Evolutionary conservation across 2,113 vertebrate genomes (phyloP).

Genomic region (Bubo scandiacus): DNA sequence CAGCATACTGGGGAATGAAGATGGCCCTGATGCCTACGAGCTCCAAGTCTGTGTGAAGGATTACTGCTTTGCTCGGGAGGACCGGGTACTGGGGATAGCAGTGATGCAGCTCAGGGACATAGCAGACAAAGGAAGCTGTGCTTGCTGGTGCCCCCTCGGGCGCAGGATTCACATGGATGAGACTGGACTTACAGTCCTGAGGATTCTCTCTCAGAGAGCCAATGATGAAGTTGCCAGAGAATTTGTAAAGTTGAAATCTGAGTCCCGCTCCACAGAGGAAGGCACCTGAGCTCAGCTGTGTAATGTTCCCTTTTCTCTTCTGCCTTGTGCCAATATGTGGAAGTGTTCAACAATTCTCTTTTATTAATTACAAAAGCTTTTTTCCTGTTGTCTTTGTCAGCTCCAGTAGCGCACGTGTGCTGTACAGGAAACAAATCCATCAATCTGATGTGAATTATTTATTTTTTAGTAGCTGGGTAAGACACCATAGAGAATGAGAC

Average conservation of each 20-base stretch:
- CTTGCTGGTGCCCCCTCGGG: constrained; percentile 94
- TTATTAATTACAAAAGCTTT: constrained; percentile 27
- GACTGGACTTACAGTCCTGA: constrained; percentile 91
- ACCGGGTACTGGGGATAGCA: constrained; percentile 88
- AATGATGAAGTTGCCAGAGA: constrained; percentile 96
- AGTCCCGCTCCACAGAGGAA: constrained; percentile 91
- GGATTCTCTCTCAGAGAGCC: constrained; percentile 97
- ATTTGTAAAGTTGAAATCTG: constrained; percentile 95
- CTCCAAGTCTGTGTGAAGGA: constrained; percentile 96
- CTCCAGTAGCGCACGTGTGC: constrained; percentile 24
- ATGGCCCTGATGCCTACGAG: constrained; percentile 92
- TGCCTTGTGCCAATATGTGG: constrained; percentile 63
- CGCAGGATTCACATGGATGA: constrained; percentile 92
- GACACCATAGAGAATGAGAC: constrained; percentile 43
- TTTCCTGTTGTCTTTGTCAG: constrained; percentile 53
- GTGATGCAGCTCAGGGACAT: constrained; percentile 92
- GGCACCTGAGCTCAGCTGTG: constrained; percentile 79
- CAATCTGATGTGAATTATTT: constrained; percentile 57
- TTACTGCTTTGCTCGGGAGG: constrained; percentile 97
- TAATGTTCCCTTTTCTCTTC: not conserved
- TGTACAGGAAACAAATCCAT: constrained; percentile 55
- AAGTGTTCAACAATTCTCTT: constrained; percentile 50
- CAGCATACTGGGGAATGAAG: constrained; percentile 92
- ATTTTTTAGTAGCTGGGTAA: constrained; percentile 64
- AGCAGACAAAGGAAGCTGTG: constrained; percentile 87